A percentile compares a stretch with the other conserved stretches of the same genome.
Conservation (phyloP, 2,113 vertebrate genomes). For the Elephas maximus region DNA sequence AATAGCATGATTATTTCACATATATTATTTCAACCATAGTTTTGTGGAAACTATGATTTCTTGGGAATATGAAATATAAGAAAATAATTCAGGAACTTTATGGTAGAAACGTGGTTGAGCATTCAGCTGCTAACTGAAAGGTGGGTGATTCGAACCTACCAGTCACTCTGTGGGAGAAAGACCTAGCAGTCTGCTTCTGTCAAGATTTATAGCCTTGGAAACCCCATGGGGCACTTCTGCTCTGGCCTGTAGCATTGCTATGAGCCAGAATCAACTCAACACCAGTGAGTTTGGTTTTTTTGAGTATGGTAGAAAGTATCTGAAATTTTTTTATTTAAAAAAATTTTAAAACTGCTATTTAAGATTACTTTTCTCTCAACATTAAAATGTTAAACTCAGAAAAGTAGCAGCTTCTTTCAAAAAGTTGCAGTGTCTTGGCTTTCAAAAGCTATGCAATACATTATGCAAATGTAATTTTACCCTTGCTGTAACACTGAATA, state of each 20-base stretch:
- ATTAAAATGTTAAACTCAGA: constrained; percentile 59
- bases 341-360: constrained; percentile 22
- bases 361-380: constrained; percentile 60
- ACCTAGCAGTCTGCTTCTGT: background rate
- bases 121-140: background rate
- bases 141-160: background rate
- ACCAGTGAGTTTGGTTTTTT: background rate
- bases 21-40: background rate
- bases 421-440: background rate
- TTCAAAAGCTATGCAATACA: constrained; percentile 13
- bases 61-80: background rate
- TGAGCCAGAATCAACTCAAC: background rate
- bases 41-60: constrained; percentile 18
- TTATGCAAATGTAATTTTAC: constrained; percentile 62
- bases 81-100: constrained; percentile 43
- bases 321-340: background rate
- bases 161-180: background rate
- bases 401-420: constrained; percentile 51
- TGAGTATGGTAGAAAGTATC: constrained; percentile 5
- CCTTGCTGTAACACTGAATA: constrained; percentile 59
- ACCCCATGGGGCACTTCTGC: background rate
- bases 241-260: background rate
- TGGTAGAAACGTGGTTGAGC: background rate
- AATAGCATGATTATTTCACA: background rate
- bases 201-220: background rate